Evolutionary conservation across 2,113 vertebrate genomes (phyloP), one percentile per base, ranked within the genome.

Genomic region (Emydura subglobosa): DNA sequence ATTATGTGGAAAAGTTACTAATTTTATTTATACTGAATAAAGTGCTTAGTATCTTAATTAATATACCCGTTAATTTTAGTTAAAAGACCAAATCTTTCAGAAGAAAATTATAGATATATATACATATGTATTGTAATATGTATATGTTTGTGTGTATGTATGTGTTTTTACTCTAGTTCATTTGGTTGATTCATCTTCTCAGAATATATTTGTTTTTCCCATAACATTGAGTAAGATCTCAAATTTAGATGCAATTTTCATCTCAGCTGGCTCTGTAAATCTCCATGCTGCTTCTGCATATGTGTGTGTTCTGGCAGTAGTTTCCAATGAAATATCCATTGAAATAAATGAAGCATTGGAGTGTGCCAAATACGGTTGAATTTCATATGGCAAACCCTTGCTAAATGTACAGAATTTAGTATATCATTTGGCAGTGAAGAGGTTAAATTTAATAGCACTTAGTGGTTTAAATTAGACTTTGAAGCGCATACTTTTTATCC

Each of bases 291-390:
- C 34, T 95, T 55, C 90, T 97, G 89, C 82, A 82, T 90, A 61
- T 95, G 95, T 93, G 89, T 85, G 96, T 90, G 10, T 88, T 59
- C 88, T 50, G 10, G 90, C 65, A 83, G 53, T 53, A 84, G 82
- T 82, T 94, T 96, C 54, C 79, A 88, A 74, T 89, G 34, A 39
- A 96, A 86, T 27, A 83, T 96, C 61, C 81, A 87, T 79, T 89
- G 22, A 39, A 96, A 85, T 24, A 86, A 85, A 44, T 61, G 74
- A 88, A 76, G 7, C 24, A 61, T 72, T 1, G 4, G 3, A 85
- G 17, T 76, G 31, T 22, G 11, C 25, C 82, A 82, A 57, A 49
- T 57, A 88, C 24, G 61, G n/a, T 88, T 74, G 14, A 80, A 12
- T 82, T 44, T 12, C 68, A 39, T n/a, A 11, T 79, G 76, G 47